phyloP scores from a whole-genome alignment of 2,113 vertebrate genomes.

The Ceuthmochares aereus region DNA sequence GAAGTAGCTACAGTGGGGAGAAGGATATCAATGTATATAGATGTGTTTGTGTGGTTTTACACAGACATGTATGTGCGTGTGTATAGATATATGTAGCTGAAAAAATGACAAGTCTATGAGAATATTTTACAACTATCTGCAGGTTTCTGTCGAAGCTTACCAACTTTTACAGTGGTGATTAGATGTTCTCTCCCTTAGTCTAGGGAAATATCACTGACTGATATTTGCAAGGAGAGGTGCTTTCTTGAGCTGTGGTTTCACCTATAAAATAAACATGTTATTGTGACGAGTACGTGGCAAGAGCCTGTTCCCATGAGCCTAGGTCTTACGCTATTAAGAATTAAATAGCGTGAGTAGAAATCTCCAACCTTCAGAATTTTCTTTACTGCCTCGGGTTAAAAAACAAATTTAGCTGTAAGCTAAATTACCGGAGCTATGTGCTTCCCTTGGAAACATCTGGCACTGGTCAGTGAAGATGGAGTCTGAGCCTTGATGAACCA shows the following conservation, averaged over 20 bases:
- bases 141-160: not conserved
- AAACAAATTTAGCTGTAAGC: not conserved
- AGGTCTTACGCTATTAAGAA: not conserved
- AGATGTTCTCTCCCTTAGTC: not conserved
- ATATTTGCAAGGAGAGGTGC: not conserved
- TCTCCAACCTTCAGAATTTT: not conserved
- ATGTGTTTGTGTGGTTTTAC: not conserved
- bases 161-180: not conserved
- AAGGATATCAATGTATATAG: not conserved
- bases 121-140: not conserved
- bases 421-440: not conserved
- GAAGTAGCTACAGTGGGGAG: not conserved
- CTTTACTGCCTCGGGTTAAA: not conserved
- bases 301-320: not conserved
- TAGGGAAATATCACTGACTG: not conserved
- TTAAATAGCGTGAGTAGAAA: not conserved
- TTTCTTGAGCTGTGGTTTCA: not conserved
- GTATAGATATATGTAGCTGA: not conserved
- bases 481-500: slow-evolving; percentile 23
- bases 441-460: slow-evolving; percentile 35
- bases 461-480: not conserved
- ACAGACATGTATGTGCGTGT: not conserved
- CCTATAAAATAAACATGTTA: not conserved
- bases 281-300: not conserved
- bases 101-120: not conserved